A percentile compares a stretch with the other conserved stretches of the same genome.
Conservation (phyloP, 2,888 invertebrate species). For the Drosophila neonasuta region DNA sequence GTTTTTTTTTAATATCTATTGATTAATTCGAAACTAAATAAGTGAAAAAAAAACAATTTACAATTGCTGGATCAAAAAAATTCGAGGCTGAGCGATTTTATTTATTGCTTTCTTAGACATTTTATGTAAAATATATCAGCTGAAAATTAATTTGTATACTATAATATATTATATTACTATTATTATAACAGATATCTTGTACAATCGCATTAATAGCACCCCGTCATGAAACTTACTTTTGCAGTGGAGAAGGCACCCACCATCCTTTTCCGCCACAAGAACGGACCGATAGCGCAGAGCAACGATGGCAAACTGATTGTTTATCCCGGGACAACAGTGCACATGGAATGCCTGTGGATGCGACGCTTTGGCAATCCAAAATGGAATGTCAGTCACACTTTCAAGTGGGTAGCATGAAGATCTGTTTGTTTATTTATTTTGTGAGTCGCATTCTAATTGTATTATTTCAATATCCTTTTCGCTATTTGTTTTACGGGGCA, state of each 20-base stretch:
- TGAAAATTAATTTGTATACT: no score
- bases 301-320: slow-evolving; percentile 93
- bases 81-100: no score
- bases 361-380: slow-evolving; percentile 92
- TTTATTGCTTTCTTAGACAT: no score
- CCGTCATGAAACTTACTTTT: neutral
- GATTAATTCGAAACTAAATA: no score
- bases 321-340: slow-evolving; percentile 92
- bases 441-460: neutral
- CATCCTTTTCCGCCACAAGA: slow-evolving; percentile 90
- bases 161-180: no score
- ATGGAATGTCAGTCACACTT: slow-evolving; percentile 89
- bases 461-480: neutral
- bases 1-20: no score
- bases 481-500: neutral
- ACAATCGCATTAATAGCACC: no score
- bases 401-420: slow-evolving; percentile 79
- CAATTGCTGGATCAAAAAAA: no score
- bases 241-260: slow-evolving; percentile 93
- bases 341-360: slow-evolving; percentile 95
- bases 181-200: no score
- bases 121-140: no score
- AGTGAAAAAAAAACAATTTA: no score
- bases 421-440: neutral
- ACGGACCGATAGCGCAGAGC: slow-evolving; percentile 93